Percentiles rank a stretch among this genome's conserved stretches.
phyloP scores from a whole-genome alignment of 1,140 invertebrate genomes.

The Pararge aegeria region DNA sequence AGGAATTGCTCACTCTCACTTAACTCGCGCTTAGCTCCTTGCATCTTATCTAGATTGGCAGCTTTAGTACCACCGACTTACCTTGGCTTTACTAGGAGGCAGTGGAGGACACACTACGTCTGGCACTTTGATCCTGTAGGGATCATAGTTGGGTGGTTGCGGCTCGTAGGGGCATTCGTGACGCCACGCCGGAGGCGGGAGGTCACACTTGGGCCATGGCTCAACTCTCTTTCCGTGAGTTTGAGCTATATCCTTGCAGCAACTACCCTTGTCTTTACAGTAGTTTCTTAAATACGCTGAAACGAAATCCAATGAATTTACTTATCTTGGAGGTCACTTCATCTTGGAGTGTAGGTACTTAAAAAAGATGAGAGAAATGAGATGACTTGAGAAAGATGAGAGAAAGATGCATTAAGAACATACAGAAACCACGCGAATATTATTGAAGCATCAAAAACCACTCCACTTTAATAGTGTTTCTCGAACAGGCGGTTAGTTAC shows the following conservation, averaged over 20 bases:
- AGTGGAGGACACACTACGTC: slow-evolving; percentile 56
- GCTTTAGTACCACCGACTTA: no score
- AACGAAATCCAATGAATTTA: slow-evolving; percentile 1
- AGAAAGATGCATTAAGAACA: no score
- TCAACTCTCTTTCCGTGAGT: slow-evolving; percentile 48
- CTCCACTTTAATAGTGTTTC: no score
- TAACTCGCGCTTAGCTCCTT: no score
- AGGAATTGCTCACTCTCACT: no score
- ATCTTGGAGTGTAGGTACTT: no score
- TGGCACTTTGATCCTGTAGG: slow-evolving; percentile 65
- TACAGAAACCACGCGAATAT: no score
- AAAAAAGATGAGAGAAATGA: no score
- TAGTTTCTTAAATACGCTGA: slow-evolving; percentile 38
- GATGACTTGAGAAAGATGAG: no score
- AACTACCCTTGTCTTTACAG: slow-evolving; percentile 42
- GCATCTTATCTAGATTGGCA: no score
- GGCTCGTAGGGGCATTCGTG: slow-evolving; percentile 42
- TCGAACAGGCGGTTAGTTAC: no score
- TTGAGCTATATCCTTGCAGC: slow-evolving; percentile 51
- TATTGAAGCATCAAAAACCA: no score
- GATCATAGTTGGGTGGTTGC: slow-evolving; percentile 61
- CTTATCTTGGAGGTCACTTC: not conserved
- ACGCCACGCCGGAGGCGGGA: slow-evolving; percentile 41
- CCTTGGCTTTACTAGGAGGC: slow-evolving; percentile 61
- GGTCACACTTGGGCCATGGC: slow-evolving; percentile 52